These are phyloP conservation scores for Drosophila villosipedis DNA, from an alignment of 2,888 invertebrate species.

Conservation along the genomic window DNA sequence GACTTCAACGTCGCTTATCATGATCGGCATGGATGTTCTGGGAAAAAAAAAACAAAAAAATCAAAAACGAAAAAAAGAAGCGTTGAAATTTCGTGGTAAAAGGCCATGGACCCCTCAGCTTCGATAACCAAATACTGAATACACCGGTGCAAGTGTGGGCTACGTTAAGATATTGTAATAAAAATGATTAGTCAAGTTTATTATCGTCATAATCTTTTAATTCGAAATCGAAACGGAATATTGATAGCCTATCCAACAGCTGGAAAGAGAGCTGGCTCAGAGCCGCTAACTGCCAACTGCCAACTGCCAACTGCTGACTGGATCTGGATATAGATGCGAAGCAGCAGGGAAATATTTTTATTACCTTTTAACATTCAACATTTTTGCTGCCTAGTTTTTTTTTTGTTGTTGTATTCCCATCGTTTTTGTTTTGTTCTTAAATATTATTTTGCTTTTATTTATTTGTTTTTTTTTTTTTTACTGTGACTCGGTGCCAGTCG, in stretches of 20 bases:
- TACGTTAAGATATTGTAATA: slow-evolving; percentile 65
- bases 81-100: slow-evolving; percentile 64
- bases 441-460: slow-evolving; percentile 40
- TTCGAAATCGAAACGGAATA: slow-evolving; percentile 76
- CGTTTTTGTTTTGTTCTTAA: slow-evolving; percentile 40
- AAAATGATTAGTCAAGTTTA: slow-evolving; percentile 82
- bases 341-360: slow-evolving; percentile 74
- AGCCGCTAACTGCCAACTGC: neutral
- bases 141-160: slow-evolving; percentile 35
- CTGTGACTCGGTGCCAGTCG: slow-evolving; percentile 27
- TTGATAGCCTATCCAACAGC: slow-evolving; percentile 51
- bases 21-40: slow-evolving; percentile 58
- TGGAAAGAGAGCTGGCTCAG: slow-evolving; percentile 9
- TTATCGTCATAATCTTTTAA: slow-evolving; percentile 81
- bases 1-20: slow-evolving; percentile 45
- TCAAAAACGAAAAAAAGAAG: slow-evolving; percentile 1
- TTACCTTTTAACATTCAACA: slow-evolving; percentile 75
- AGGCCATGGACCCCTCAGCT: slow-evolving; percentile 47
- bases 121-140: neutral
- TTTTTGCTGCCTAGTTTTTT: slow-evolving; percentile 59
- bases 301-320: neutral
- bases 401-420: slow-evolving; percentile 7
- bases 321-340: slow-evolving; percentile 9
- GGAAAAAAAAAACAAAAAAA: slow-evolving; percentile 41
- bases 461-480: slow-evolving; percentile 7